A percentile compares a stretch with the other conserved stretches of the same genome.
Evolutionary conservation across 37 sponge, comb jelly and placozoan genomes (phyloP).

Genomic region (Lycopodina hypogea): DNA sequence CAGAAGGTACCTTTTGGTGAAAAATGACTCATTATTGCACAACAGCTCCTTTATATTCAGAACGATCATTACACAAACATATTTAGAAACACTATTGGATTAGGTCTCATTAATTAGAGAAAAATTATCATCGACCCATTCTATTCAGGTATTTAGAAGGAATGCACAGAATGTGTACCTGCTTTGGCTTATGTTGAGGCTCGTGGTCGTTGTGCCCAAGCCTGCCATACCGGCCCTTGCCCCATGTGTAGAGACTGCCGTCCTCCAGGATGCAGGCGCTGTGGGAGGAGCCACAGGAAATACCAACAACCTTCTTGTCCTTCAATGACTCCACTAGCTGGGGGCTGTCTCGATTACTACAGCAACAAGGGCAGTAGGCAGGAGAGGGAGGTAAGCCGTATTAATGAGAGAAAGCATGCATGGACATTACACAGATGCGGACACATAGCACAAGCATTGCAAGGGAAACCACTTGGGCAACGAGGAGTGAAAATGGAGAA

Average conservation of each 20-base stretch:
- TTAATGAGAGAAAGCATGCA: no score
- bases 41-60: no score
- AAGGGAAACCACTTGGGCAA: no score
- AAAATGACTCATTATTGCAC: no score
- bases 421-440: no score
- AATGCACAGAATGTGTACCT: constrained; percentile 52
- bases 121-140: no score
- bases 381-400: background rate
- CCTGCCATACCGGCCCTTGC: constrained; percentile 95
- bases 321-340: constrained; percentile 65
- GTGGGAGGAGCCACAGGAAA: constrained; percentile 90
- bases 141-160: no score
- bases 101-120: no score
- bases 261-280: constrained; percentile 89
- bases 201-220: constrained; percentile 94
- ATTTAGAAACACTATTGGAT: background rate
- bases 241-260: constrained; percentile 93
- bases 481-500: background rate
- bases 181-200: constrained; percentile 85
- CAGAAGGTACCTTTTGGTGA: background rate
- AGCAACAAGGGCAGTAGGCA: background rate
- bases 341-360: constrained; percentile 67
- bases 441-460: no score
- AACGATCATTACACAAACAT: background rate
- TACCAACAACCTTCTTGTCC: constrained; percentile 72